Conservation (phyloP, 2,888 invertebrate species). For the Drosophila mimica region DNA sequence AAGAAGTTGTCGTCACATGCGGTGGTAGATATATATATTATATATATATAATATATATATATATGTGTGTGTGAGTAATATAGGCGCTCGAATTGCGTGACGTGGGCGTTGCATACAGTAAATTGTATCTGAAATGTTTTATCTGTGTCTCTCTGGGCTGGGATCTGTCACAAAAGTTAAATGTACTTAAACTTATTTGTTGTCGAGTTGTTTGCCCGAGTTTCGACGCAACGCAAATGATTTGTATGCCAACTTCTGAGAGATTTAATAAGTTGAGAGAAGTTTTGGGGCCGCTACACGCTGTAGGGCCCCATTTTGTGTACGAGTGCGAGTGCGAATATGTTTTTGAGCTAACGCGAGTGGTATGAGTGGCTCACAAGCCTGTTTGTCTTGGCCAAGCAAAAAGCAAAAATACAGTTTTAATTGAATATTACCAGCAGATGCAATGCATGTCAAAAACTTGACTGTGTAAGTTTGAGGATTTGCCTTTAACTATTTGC, state of each 20-base stretch:
- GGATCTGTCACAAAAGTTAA: conserved; percentile 60
- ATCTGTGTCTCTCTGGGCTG: conserved; percentile 23
- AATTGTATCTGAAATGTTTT: conserved; percentile 31
- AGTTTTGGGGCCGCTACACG: conserved; percentile 35
- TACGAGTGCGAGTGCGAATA: conserved; percentile 1
- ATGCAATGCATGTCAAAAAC: conserved; percentile 35
- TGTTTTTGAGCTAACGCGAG: conserved; percentile 11
- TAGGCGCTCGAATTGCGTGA: conserved; percentile 14
- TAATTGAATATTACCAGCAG: conserved; percentile 57
- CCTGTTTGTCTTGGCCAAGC: conserved; percentile 60
- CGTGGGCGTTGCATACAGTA: conserved; percentile 34
- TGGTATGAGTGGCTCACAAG: conserved; percentile 30
- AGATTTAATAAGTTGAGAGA: conserved; percentile 66
- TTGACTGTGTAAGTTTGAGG: conserved; percentile 22
- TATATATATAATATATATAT: not conserved
- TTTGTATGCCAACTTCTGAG: conserved; percentile 63
- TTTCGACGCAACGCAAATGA: conserved; percentile 41
- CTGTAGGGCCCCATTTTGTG: conserved; percentile 17
- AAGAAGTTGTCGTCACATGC: conserved; percentile 36
- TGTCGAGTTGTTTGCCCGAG: conserved; percentile 58
- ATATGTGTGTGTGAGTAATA: not conserved
- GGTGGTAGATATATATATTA: not conserved
- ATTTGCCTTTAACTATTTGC: conserved; percentile 32
- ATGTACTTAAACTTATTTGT: conserved; percentile 72
- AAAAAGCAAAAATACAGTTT: conserved; percentile 63